Percentiles rank a stretch among this genome's conserved stretches.
Conservation (phyloP, 2,888 invertebrate species). For the Torymus aiolomorphi region DNA sequence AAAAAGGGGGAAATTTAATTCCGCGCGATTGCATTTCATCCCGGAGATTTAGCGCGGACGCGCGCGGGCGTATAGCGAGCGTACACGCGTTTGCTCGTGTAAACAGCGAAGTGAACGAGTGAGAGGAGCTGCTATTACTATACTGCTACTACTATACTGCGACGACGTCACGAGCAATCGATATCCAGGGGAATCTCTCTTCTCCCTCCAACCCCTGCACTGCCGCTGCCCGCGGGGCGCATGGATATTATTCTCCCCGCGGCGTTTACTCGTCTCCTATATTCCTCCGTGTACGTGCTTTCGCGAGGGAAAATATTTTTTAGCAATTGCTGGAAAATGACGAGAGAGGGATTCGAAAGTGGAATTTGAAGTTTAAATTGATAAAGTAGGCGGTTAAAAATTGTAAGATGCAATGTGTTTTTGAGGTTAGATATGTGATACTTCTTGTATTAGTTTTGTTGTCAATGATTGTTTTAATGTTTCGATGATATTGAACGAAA, state of each 20-base stretch:
- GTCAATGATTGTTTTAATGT: too few species aligned
- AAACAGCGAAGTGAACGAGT: conserved; percentile 2
- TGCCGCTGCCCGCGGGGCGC: conserved; percentile 7
- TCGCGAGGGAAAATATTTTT: conserved; percentile 5
- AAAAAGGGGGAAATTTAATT: neutral
- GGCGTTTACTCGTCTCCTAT: conserved; percentile 9
- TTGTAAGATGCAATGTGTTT: too few species aligned
- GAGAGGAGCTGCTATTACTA: too few species aligned
- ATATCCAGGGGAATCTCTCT: conserved; percentile 59
- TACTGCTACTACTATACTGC: neutral
- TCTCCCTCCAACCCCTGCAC: neutral
- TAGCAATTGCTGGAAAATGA: neutral
- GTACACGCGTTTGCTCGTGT: conserved; percentile 20
- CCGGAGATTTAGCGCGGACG: neutral
- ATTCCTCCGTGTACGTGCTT: neutral
- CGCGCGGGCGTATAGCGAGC: neutral
- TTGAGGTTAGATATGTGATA: too few species aligned
- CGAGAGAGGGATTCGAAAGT: too few species aligned
- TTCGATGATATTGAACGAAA: too few species aligned
- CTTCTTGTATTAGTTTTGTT: too few species aligned
- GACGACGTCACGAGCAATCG: conserved; percentile 58
- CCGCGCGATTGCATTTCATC: neutral
- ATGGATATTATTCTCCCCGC: neutral
- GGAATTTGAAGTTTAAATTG: too few species aligned
- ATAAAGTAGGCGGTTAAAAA: too few species aligned